Percentiles rank a stretch among this genome's conserved stretches.
phyloP scores from a whole-genome alignment of 1,140 invertebrate genomes.

The Drosophila murphyi region DNA sequence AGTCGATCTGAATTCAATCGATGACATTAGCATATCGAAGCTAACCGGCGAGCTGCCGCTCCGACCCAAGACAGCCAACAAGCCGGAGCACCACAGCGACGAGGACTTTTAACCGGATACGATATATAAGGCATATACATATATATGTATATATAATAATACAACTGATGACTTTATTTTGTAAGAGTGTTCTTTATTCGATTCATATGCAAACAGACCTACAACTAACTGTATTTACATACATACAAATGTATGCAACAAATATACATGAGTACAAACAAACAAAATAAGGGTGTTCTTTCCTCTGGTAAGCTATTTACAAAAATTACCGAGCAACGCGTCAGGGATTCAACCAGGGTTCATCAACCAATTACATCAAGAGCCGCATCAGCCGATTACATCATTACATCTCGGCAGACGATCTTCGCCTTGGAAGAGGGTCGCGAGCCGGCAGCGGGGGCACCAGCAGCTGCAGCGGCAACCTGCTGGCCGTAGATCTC shows the following conservation, averaged over 20 bases:
- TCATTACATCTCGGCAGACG: conserved; percentile 70
- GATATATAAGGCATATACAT: no score
- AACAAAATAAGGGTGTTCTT: no score
- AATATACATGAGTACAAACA: no score
- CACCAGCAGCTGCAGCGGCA: no score
- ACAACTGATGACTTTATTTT: conserved; percentile 32
- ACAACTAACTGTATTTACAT: conserved; percentile 9
- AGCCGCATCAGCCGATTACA: conserved; percentile 29
- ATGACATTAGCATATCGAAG: conserved; percentile 82
- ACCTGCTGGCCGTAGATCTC: conserved; percentile 44
- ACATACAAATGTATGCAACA: no score
- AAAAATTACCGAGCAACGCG: conserved; percentile 22
- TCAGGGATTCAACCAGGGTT: no score
- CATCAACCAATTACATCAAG: background rate
- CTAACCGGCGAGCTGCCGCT: conserved; percentile 74
- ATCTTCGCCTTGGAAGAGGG: conserved; percentile 77
- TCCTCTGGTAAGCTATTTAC: conserved; percentile 38
- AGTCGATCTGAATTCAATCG: conserved; percentile 81
- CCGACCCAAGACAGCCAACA: conserved; percentile 74
- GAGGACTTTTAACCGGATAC: conserved; percentile 72
- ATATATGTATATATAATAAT: no score
- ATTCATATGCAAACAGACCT: conserved; percentile 49
- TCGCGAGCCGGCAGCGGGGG: conserved; percentile 31
- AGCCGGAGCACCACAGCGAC: conserved; percentile 78
- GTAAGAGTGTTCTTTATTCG: conserved; percentile 61